phyloP scores from a whole-genome alignment of 2,888 invertebrate genomes.

The Hipparchia semele region DNA sequence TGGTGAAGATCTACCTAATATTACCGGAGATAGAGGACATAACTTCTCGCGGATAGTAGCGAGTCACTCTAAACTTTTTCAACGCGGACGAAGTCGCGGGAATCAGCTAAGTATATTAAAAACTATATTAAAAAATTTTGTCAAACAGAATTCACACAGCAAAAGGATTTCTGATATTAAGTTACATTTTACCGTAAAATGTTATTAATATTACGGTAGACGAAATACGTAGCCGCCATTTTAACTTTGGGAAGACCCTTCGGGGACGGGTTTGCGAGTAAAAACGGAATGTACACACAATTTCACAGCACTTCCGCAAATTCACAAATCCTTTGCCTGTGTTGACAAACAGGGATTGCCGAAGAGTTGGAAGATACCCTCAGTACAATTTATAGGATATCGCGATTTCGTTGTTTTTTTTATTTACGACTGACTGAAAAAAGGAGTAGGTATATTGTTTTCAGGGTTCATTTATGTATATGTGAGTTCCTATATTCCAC shows the following conservation, averaged over 20 bases:
- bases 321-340: constrained; percentile 56
- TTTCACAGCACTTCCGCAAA: constrained; percentile 39
- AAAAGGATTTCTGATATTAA: constrained; percentile 12
- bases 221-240: constrained; percentile 16
- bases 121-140: neutral
- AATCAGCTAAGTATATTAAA: no score
- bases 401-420: constrained; percentile 11
- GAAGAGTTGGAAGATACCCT: constrained; percentile 48
- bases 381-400: constrained; percentile 43
- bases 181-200: constrained; percentile 1
- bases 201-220: constrained; percentile 9
- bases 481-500: no score
- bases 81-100: no score
- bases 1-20: no score
- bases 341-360: constrained; percentile 51
- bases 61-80: no score
- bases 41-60: no score
- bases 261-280: constrained; percentile 22
- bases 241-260: constrained; percentile 21
- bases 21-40: no score
- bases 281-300: constrained; percentile 36
- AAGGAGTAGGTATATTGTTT: no score
- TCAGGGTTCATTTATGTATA: no score
- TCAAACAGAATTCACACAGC: neutral
- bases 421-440: no score